These are phyloP conservation scores for Telenomus remus DNA, from an alignment of 1,140 invertebrate genomes.

Conservation along the genomic window DNA sequence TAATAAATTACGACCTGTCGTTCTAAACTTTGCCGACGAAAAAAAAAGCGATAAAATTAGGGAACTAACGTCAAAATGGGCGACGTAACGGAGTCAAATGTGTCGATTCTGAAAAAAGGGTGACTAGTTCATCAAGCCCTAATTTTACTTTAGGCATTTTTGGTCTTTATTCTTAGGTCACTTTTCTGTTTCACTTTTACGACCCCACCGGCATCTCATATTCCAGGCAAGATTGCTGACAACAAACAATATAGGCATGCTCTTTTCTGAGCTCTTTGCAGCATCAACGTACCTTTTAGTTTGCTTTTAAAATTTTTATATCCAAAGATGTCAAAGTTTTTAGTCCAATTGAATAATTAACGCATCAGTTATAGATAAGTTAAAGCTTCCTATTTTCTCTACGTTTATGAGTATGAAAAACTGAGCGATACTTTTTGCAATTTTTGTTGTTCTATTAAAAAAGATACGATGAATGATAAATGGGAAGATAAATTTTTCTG, in stretches of 20 bases:
- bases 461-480: conserved; percentile 9
- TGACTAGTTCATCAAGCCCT: conserved; percentile 40
- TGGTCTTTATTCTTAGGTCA: conserved; percentile 28
- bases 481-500: conserved; percentile 37
- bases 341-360: too few species aligned
- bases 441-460: too few species aligned
- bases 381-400: too few species aligned
- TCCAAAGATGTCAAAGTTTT: too few species aligned
- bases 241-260: too few species aligned
- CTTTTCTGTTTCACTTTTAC: conserved; percentile 61
- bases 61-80: conserved; percentile 38
- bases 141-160: conserved; percentile 53
- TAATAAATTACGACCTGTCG: conserved; percentile 41
- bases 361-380: too few species aligned
- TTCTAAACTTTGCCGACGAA: conserved; percentile 37
- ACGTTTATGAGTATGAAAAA: too few species aligned
- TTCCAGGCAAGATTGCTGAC: background rate
- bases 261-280: too few species aligned
- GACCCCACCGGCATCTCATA: conserved; percentile 60
- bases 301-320: too few species aligned
- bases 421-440: too few species aligned
- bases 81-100: conserved; percentile 69
- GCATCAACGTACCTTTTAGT: too few species aligned
- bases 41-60: conserved; percentile 27
- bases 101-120: conserved; percentile 41